Percentiles rank a stretch among this genome's conserved stretches.
These are phyloP conservation scores for Drosophila anomalipes DNA, from an alignment of 2,888 invertebrate species.

Conservation along the genomic window DNA sequence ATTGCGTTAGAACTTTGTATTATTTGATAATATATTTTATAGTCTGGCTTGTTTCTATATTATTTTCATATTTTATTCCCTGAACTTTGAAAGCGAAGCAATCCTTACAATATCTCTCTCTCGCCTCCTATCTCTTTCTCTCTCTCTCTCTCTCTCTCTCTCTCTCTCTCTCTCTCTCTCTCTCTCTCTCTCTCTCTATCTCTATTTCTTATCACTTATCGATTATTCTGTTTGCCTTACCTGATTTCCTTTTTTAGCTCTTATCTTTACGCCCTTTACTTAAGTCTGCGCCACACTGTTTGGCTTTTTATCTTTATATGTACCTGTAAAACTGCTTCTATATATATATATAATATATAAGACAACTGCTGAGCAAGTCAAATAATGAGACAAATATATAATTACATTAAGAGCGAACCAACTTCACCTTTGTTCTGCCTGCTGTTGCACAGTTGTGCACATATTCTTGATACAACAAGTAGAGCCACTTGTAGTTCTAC, in stretches of 20 bases:
- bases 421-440: constrained; percentile 16
- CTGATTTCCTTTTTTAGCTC: constrained; percentile 14
- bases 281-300: constrained; percentile 15
- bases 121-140: neutral
- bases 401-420: constrained; percentile 14
- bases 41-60: neutral
- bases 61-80: neutral
- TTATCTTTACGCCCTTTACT: constrained; percentile 36
- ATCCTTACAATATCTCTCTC: neutral
- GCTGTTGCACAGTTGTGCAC: constrained; percentile 25
- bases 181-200: too few relatives aligned
- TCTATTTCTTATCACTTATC: constrained; percentile 26
- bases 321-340: constrained; percentile 1
- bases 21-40: neutral
- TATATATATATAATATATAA: constrained; percentile 16
- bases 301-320: constrained; percentile 20
- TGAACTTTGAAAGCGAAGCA: neutral
- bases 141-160: neutral
- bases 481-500: constrained; percentile 24
- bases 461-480: constrained; percentile 21
- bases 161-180: neutral
- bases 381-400: constrained; percentile 23
- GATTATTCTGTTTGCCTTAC: constrained; percentile 20
- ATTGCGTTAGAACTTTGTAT: neutral
- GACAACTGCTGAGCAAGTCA: constrained; percentile 39